phyloP scores from a whole-genome alignment of 2,113 vertebrate genomes.

The Solenodon paradoxus region DNA sequence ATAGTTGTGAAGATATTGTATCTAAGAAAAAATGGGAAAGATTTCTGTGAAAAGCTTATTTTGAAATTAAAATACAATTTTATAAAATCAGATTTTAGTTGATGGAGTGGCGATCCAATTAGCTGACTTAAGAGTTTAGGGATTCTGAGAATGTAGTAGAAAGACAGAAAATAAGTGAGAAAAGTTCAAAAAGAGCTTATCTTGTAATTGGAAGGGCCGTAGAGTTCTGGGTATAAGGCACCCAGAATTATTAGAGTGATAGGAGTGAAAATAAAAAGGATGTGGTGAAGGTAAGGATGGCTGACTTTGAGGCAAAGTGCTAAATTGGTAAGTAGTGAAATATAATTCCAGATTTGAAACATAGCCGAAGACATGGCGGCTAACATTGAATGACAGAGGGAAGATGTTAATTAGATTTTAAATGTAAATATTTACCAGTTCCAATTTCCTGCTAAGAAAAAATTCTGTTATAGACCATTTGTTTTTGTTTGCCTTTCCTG shows the following conservation, averaged over 20 bases:
- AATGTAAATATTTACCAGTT: slow-evolving; percentile 26
- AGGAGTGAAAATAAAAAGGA: background rate
- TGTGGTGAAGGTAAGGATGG: background rate
- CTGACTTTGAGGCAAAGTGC: background rate
- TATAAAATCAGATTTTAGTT: background rate
- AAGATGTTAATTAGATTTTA: slow-evolving; percentile 33
- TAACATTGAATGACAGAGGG: background rate
- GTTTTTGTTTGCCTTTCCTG: slow-evolving; percentile 39
- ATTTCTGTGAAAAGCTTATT: background rate
- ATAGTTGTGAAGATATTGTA: background rate
- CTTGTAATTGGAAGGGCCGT: background rate
- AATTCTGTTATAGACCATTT: background rate
- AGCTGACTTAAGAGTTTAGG: slow-evolving; percentile 6
- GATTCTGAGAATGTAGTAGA: slow-evolving; percentile 42
- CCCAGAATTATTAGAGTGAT: background rate
- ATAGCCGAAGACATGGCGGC: slow-evolving; percentile 9
- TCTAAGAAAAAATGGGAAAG: background rate
- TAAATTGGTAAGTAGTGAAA: background rate
- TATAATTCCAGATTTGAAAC: background rate
- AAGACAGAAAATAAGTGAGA: background rate
- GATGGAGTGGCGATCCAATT: background rate
- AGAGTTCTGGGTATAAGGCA: background rate
- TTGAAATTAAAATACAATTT: slow-evolving; percentile 1
- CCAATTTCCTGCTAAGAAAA: background rate
- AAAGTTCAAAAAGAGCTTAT: background rate